Conservation (phyloP, 1,140 invertebrate genomes). For the Anadara kagoshimensis region DNA sequence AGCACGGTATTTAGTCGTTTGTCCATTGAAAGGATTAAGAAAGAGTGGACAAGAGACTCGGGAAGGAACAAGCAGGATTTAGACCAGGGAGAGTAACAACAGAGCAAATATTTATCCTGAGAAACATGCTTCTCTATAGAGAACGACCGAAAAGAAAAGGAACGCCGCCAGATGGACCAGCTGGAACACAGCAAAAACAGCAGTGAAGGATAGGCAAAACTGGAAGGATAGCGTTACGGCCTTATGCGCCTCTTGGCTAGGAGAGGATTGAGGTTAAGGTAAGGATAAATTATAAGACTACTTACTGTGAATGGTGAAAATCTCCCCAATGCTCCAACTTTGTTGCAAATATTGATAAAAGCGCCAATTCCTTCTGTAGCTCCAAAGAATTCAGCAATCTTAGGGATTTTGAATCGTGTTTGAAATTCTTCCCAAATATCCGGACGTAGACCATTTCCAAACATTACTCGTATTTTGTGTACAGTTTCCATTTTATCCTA, state of each 20-base stretch:
- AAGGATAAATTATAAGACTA: neutral
- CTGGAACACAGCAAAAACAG: too few relatives aligned
- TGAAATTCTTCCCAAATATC: conserved; percentile 96
- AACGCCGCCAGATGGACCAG: too few relatives aligned
- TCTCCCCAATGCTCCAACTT: conserved; percentile 54
- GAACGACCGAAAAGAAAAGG: too few relatives aligned
- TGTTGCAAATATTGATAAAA: conserved; percentile 72
- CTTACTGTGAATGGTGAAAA: conserved; percentile 55
- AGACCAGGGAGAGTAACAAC: too few relatives aligned
- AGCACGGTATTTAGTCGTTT: neutral
- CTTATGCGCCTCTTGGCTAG: too few relatives aligned
- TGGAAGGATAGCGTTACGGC: too few relatives aligned
- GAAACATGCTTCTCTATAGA: too few relatives aligned
- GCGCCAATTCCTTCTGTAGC: conserved; percentile 97
- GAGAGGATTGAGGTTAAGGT: too few relatives aligned
- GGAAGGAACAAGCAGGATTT: too few relatives aligned
- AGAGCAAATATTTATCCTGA: too few relatives aligned
- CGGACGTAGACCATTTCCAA: conserved; percentile 84
- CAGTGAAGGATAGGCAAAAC: too few relatives aligned
- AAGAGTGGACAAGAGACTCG: too few relatives aligned
- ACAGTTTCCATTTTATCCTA: conserved; percentile 45
- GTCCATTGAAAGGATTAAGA: neutral
- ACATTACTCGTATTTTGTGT: conserved; percentile 48
- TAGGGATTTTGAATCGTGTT: conserved; percentile 86
- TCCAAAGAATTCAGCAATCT: conserved; percentile 94